Evolutionary conservation across 2,888 invertebrate species (phyloP).

Genomic region (Lobophora halterata): DNA sequence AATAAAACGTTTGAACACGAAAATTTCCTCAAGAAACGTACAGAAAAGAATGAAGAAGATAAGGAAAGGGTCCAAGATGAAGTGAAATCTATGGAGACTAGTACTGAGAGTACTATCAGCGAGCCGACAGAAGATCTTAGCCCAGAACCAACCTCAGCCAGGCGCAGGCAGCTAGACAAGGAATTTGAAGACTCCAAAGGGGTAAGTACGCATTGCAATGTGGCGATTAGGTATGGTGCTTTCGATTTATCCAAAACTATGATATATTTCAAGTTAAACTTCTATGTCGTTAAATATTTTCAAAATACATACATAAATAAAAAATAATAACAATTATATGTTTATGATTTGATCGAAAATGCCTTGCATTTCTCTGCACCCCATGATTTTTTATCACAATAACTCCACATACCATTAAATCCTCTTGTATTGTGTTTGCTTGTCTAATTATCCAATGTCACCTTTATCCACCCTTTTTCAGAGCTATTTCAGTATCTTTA

Average conservation of each 20-base stretch:
- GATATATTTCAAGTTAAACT: conserved; percentile 8
- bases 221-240: conserved; percentile 2
- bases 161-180: conserved; percentile 61
- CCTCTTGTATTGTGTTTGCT: conserved; percentile 4
- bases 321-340: too few relatives aligned
- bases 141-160: conserved; percentile 63
- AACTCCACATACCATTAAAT: neutral
- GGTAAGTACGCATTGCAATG: conserved; percentile 52
- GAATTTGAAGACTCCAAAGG: conserved; percentile 64
- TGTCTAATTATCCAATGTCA: too few relatives aligned
- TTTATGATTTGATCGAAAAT: conserved; percentile 8
- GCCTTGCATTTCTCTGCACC: conserved; percentile 6
- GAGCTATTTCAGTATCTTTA: too few relatives aligned
- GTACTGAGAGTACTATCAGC: conserved; percentile 70
- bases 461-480: too few relatives aligned
- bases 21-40: conserved; percentile 69
- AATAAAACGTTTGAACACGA: conserved; percentile 75
- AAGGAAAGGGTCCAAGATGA: conserved; percentile 43
- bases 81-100: conserved; percentile 69
- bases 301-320: too few relatives aligned
- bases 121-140: conserved; percentile 66
- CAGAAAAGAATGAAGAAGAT: conserved; percentile 47
- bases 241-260: conserved; percentile 13
- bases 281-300: conserved; percentile 1
- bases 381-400: conserved; percentile 3